These are phyloP conservation scores for Cochlearius cochlearius DNA, from an alignment of 2,113 vertebrate genomes.

Conservation along the genomic window DNA sequence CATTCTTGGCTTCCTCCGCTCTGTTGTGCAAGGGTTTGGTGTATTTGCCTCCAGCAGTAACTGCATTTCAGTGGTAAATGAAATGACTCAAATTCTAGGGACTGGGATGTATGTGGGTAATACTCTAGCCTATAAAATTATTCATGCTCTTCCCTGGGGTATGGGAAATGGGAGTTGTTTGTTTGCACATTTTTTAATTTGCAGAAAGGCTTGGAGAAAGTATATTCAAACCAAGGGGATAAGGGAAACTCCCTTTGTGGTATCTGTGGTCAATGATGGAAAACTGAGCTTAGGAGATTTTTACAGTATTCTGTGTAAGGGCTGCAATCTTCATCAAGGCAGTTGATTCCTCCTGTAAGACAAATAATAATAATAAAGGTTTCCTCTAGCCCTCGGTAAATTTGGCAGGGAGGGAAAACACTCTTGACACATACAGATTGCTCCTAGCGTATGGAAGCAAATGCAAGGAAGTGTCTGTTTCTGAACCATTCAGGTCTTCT, in stretches of 20 bases:
- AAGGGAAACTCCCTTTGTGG: not conserved
- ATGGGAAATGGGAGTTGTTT: slow-evolving; percentile 24
- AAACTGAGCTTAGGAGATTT: not conserved
- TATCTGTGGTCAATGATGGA: not conserved
- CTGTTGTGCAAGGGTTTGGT: not conserved
- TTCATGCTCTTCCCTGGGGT: not conserved
- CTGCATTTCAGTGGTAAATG: not conserved
- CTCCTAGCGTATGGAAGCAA: not conserved
- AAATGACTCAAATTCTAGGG: not conserved
- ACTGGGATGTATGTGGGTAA: not conserved
- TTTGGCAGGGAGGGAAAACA: not conserved
- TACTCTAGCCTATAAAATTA: not conserved
- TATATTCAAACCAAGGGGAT: not conserved
- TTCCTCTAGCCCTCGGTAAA: not conserved
- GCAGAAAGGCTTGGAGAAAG: not conserved
- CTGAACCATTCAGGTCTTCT: slow-evolving; percentile 16
- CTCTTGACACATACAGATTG: not conserved
- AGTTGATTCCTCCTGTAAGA: not conserved
- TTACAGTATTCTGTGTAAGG: not conserved
- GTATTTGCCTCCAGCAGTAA: not conserved
- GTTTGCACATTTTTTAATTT: slow-evolving; percentile 14
- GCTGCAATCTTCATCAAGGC: not conserved
- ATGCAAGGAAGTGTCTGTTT: not conserved
- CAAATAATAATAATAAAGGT: not conserved
- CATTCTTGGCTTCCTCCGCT: not conserved